Evolutionary conservation across 1,140 invertebrate genomes (phyloP).

Genomic region (Carcinoscorpius rotundicauda): DNA sequence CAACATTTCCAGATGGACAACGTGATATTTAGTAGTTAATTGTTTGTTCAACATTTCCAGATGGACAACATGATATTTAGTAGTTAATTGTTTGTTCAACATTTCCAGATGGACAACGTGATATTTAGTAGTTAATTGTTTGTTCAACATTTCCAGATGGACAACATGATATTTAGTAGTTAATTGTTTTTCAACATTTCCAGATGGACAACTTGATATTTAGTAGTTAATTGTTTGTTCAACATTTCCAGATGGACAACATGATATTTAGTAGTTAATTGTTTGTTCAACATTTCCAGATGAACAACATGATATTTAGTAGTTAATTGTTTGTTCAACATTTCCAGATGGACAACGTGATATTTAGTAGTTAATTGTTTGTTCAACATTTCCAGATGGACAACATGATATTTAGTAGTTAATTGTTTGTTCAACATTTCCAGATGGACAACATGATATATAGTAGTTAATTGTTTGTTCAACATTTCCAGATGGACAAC

Average conservation of each 20-base stretch:
- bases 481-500: conserved; percentile 59
- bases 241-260: conserved; percentile 59
- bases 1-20: conserved; percentile 54
- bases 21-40: too few relatives aligned
- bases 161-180: conserved; percentile 53
- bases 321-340: too few relatives aligned
- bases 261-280: conserved; percentile 36
- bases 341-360: conserved; percentile 68
- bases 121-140: too few relatives aligned
- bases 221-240: too few relatives aligned
- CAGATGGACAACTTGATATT: conserved; percentile 84
- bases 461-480: too few relatives aligned
- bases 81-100: too few relatives aligned
- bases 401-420: conserved; percentile 52
- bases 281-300: conserved; percentile 40
- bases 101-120: conserved; percentile 65
- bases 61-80: conserved; percentile 82
- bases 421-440: background rate
- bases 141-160: conserved; percentile 50
- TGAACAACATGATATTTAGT: conserved; percentile 77
- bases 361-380: too few relatives aligned
- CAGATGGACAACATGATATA: conserved; percentile 83
- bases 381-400: conserved; percentile 51
- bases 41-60: conserved; percentile 35
- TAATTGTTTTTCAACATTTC: background rate